Conservation (phyloP, 2,797 vertebrate species). For the Phrynocephalus forsythii region DNA sequence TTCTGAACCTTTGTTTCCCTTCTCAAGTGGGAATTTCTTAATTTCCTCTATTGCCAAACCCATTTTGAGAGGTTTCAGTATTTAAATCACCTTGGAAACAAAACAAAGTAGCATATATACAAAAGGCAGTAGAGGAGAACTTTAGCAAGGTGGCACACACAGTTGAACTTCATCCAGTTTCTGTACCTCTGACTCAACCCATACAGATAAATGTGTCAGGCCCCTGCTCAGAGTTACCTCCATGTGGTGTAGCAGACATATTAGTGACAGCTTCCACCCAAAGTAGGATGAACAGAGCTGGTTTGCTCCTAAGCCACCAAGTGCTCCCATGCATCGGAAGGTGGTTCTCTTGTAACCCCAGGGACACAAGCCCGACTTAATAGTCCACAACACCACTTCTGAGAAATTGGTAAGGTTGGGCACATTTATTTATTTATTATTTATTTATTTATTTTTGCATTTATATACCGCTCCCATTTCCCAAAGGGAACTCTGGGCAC, state of each 20-base stretch:
- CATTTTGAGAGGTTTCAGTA: conserved; percentile 58
- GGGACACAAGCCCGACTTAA: background rate
- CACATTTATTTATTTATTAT: background rate
- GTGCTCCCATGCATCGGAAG: conserved; percentile 29
- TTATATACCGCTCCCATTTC: background rate
- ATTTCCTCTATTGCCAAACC: conserved; percentile 59
- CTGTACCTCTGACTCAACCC: background rate
- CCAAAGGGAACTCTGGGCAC: too few species aligned
- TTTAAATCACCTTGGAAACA: conserved; percentile 66
- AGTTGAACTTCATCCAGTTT: background rate
- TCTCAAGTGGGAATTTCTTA: conserved; percentile 39
- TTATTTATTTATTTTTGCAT: too few species aligned
- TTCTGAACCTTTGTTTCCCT: conserved; percentile 43
- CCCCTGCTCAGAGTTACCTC: background rate
- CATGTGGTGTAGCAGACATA: background rate
- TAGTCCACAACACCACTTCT: background rate
- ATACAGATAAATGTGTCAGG: background rate
- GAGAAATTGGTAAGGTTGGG: background rate
- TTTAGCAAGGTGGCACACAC: background rate
- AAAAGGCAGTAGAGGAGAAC: conserved; percentile 3
- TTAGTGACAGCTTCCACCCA: background rate
- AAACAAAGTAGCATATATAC: conserved; percentile 37
- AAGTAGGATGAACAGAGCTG: background rate
- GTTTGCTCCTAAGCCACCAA: background rate
- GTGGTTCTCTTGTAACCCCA: accelerated